A percentile compares a stretch with the other conserved stretches of the same genome.
Conservation (phyloP, 2,113 vertebrate genomes). For the Hypocryptadius cinnamomeus region DNA sequence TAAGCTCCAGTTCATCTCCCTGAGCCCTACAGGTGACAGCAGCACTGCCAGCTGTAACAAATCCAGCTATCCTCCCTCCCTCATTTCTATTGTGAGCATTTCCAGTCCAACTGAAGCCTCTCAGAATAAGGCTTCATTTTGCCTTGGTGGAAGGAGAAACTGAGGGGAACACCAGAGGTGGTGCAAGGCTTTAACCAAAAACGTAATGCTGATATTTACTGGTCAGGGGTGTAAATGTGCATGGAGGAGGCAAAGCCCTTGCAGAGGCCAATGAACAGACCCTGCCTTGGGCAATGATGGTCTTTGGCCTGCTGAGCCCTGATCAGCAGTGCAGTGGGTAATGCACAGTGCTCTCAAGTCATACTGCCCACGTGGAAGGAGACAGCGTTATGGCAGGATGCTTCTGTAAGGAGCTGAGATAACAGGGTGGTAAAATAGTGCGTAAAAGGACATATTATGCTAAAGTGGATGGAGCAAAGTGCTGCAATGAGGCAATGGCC, state of each 20-base stretch:
- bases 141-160: background rate
- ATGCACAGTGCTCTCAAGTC: background rate
- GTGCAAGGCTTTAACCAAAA: background rate
- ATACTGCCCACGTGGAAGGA: rapidly evolving
- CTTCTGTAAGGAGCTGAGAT: background rate
- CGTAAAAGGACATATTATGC: background rate
- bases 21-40: background rate
- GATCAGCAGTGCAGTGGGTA: background rate
- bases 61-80: background rate
- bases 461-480: background rate
- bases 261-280: rapidly evolving
- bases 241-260: background rate
- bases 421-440: background rate
- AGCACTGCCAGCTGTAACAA: background rate
- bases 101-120: background rate
- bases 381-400: background rate
- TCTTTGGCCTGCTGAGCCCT: background rate
- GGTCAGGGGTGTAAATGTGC: background rate
- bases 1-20: background rate
- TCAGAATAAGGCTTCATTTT: background rate
- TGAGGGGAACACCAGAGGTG: background rate
- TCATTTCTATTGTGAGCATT: background rate
- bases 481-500: background rate
- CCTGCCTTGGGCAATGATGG: background rate
- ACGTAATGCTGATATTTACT: background rate